Conservation (phyloP, 1,140 invertebrate species). For the Rhyzopertha dominica region DNA sequence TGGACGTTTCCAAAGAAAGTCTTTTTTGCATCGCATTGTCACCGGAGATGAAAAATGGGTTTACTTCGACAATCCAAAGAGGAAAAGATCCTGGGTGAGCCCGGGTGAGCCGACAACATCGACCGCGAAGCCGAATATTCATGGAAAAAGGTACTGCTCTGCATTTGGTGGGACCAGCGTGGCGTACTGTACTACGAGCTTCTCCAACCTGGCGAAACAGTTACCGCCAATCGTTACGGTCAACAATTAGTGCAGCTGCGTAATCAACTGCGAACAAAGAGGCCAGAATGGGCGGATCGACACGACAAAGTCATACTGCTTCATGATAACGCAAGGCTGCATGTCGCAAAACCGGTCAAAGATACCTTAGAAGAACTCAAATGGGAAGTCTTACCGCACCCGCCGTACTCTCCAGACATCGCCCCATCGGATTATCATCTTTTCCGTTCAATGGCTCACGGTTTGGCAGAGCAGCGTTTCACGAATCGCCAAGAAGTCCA, state of each 20-base stretch:
- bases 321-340: conserved; percentile 22
- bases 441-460: conserved; percentile 4
- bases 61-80: conserved; percentile 22
- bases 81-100: conserved; percentile 23
- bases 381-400: conserved; percentile 22
- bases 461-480: no score
- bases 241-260: conserved; percentile 17
- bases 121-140: conserved; percentile 19
- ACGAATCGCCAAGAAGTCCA: no score
- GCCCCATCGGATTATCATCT: conserved; percentile 7
- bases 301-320: conserved; percentile 20
- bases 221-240: conserved; percentile 23
- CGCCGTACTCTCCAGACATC: conserved; percentile 12
- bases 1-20: no score
- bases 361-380: conserved; percentile 18
- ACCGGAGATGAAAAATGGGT: conserved; percentile 19
- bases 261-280: conserved; percentile 5
- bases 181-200: conserved; percentile 30
- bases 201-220: conserved; percentile 25
- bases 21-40: conserved; percentile 9
- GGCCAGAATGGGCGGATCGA: conserved; percentile 11
- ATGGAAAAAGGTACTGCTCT: conserved; percentile 25
- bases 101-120: conserved; percentile 24
- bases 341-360: conserved; percentile 28
- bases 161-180: conserved; percentile 28